Conservation (phyloP, 2,888 invertebrate genomes). For the Ectemnius continuus region DNA sequence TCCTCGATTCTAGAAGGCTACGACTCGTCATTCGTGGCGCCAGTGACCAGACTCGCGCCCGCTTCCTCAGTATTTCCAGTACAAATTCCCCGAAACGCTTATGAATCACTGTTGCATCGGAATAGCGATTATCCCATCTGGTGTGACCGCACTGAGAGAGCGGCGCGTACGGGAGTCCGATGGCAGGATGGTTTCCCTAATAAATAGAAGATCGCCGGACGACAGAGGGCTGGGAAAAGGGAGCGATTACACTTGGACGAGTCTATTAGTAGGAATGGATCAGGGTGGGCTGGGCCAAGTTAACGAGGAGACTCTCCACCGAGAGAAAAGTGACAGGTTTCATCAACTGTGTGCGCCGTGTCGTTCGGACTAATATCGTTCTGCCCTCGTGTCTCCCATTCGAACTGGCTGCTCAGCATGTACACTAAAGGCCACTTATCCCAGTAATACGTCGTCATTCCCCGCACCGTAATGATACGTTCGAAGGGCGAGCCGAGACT, state of each 20-base stretch:
- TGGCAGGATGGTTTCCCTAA: no score
- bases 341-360: background rate
- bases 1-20: no score
- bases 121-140: no score
- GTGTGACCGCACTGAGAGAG: no score
- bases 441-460: constrained; percentile 38
- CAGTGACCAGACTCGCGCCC: no score
- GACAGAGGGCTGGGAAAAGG: constrained; percentile 15
- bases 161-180: no score
- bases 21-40: no score
- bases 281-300: background rate
- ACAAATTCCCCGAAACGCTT: no score
- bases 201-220: background rate
- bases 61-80: no score
- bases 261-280: constrained; percentile 28
- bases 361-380: constrained; percentile 29
- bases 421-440: constrained; percentile 30
- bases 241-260: constrained; percentile 31
- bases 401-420: constrained; percentile 35
- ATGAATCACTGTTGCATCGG: no score
- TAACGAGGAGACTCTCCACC: background rate
- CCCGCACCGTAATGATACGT: constrained; percentile 33
- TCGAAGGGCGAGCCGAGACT: background rate
- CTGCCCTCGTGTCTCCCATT: constrained; percentile 31
- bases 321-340: constrained; percentile 19